Percentiles rank a stretch among this genome's conserved stretches.
Evolutionary conservation across 2,888 invertebrate genomes (phyloP).

Genomic region (Brassicogethes aeneus): DNA sequence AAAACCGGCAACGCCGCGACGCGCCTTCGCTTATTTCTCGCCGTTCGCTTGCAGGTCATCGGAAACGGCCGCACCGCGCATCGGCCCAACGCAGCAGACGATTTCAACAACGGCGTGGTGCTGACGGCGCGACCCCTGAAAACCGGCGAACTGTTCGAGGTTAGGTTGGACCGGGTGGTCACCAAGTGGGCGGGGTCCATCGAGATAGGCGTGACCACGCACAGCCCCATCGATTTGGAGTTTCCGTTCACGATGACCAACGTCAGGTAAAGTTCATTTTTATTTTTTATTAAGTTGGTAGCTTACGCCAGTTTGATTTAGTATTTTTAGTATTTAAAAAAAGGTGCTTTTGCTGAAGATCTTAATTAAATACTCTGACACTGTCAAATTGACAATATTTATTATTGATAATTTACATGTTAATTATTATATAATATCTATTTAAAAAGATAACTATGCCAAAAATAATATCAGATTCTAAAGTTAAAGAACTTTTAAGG

Average conservation of each 20-base stretch:
- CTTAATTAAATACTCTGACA: too few species aligned
- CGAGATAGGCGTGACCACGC: conserved; percentile 88
- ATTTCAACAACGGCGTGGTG: conserved; percentile 91
- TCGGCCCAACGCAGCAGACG: conserved; percentile 85
- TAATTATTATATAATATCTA: too few species aligned
- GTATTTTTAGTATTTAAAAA: too few species aligned
- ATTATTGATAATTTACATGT: too few species aligned
- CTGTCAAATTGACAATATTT: too few species aligned
- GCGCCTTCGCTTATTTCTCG: conserved; percentile 10
- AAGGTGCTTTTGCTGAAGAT: too few species aligned
- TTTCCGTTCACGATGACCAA: conserved; percentile 95
- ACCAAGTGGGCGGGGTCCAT: conserved; percentile 94
- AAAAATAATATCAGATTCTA: too few species aligned
- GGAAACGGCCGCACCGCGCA: conserved; percentile 85
- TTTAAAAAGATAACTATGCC: too few species aligned
- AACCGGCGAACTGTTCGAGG: conserved; percentile 87
- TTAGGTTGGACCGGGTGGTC: conserved; percentile 78
- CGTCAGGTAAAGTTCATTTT: conserved; percentile 65
- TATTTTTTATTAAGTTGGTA: not conserved
- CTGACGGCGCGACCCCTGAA: conserved; percentile 77
- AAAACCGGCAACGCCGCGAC: too few species aligned
- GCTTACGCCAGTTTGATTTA: too few species aligned
- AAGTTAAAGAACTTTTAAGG: too few species aligned
- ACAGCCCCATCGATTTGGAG: conserved; percentile 76
- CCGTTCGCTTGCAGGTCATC: too few species aligned